Evolutionary conservation across 2,888 invertebrate genomes (phyloP), one percentile per base, ranked within the genome.

Genomic region (Andrena bucephala): DNA sequence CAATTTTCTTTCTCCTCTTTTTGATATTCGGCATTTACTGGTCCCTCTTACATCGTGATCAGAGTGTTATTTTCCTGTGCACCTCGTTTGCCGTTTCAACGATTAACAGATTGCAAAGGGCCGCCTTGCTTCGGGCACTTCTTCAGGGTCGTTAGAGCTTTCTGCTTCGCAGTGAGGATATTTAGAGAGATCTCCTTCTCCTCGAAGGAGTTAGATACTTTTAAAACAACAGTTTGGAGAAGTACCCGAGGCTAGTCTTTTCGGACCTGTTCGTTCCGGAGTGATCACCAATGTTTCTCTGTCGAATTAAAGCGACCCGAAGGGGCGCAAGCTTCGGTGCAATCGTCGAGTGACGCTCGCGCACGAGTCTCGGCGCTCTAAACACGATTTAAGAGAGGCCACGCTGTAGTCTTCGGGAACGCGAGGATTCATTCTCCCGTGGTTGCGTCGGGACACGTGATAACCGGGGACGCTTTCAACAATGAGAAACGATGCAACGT

Each of bases 21-120:
- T 29, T 70, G 59, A 48, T 48, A 75, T 67, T 77, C 77, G 85
- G 54, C 76, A 71, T 77, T 29, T 36, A 87, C 83, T 86, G 88
- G 88, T 88, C 81, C 75, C 83, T 88, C 86, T 88, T 87, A 85
- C 81, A 77, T 87, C 85, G 86, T 86, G 87, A 88, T 86, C 86
- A 88, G 88, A 82, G 82, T 62, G 77, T 63, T 80, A 20, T 62
- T 50, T 63, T 7, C 36, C 5, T 65, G 29, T 73, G 69, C 42
- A 66, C 24, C 50, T 68, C 52, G 71, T 70, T 83, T 81, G 72
- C 62, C 59, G 81, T 59, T 72, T 81, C 27, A 29, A 69, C 31
- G 54, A 81, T 82, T 82, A 81, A 82, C 69, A 33, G 27, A 68
- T 36, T 13, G 13, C 5, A n/a, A 7, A 72, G 13, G 24, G 54